Evolutionary conservation across 2,888 invertebrate genomes (phyloP), one percentile per base, ranked within the genome.

Genomic region (Leucophenga maculata): DNA sequence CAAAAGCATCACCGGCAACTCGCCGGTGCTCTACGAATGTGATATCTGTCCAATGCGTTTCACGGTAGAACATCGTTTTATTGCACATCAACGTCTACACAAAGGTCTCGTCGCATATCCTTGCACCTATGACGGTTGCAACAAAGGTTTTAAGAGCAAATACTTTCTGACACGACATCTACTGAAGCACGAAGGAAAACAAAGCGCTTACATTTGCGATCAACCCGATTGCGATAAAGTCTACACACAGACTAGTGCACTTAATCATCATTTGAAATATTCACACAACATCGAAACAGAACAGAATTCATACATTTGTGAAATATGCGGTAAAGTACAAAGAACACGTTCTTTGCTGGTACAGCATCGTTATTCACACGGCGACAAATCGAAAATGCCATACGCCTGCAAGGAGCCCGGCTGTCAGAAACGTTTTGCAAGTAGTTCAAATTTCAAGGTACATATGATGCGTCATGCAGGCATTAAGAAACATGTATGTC

Each of bases 391-490:
- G 0, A 73, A 83, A 48, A 55, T 83, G 50, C 87, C 87, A 0
- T 78, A 74, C 67, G 79, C 77, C 0, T 87, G 87, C 26, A 65
- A 75, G 3, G 78, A 81, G 52, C 11, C 74, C 0, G 73, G 77
- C 14, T 87, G 86, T 22, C 9, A 67, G 0, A 73, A 80, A 39
- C 78, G 83, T 3, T 87, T 86, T 52, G 75, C 80, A 8, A 86
- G 74, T 57, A 82, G 80, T 22, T 80, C 86, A 26, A 79, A 86
- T 57, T 75, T 88, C 0, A 86, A 82, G 60, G 79, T 86, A 9
- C 88, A 87, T 44, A 77, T 80, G 75, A 79, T 86, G 78, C 86
- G 87, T 0, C 87, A 87, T 68, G 82, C 83, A 0, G 88, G 87
- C 1, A 86, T 87, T 3, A 86, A 85, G 60, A 87, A 87, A 69